phyloP scores from a whole-genome alignment of 2,797 vertebrate genomes.

The Emys orbicularis region DNA sequence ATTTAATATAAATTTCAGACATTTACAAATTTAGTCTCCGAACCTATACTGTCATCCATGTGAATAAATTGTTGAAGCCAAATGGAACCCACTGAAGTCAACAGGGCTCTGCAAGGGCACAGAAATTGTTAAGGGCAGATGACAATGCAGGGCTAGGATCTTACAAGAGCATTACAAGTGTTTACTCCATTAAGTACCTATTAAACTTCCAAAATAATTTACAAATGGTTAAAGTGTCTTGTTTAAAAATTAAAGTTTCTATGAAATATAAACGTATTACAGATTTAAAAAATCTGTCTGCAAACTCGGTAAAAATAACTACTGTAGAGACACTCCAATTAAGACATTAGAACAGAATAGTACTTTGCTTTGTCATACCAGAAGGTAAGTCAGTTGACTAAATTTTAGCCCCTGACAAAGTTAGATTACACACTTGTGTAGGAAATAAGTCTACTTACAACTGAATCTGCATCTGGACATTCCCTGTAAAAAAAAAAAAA shows the following conservation, averaged over 20 bases:
- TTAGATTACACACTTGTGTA: slow-evolving; percentile 7
- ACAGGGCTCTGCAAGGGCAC: background rate
- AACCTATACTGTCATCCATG: background rate
- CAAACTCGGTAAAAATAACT: slow-evolving; percentile 8
- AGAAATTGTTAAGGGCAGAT: background rate
- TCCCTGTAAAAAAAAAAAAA: slow-evolving; percentile 85
- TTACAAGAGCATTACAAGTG: accelerated
- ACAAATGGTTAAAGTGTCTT: background rate
- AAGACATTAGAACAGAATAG: slow-evolving; percentile 1
- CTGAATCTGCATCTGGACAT: slow-evolving; percentile 93
- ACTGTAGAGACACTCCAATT: slow-evolving; percentile 21
- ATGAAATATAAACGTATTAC: background rate
- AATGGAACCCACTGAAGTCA: background rate
- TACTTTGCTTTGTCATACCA: slow-evolving; percentile 20
- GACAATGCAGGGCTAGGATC: background rate
- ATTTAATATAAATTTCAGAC: background rate
- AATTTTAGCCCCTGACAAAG: background rate
- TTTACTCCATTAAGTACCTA: background rate
- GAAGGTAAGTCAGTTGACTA: background rate
- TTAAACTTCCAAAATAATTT: slow-evolving; percentile 42
- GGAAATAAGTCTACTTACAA: slow-evolving; percentile 88
- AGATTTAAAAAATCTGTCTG: background rate
- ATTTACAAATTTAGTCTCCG: background rate
- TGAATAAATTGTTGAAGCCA: background rate
- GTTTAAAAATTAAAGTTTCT: background rate